Evolutionary conservation across 2,888 invertebrate genomes (phyloP), one percentile per base, ranked within the genome.

Genomic region (Diaperis boleti): DNA sequence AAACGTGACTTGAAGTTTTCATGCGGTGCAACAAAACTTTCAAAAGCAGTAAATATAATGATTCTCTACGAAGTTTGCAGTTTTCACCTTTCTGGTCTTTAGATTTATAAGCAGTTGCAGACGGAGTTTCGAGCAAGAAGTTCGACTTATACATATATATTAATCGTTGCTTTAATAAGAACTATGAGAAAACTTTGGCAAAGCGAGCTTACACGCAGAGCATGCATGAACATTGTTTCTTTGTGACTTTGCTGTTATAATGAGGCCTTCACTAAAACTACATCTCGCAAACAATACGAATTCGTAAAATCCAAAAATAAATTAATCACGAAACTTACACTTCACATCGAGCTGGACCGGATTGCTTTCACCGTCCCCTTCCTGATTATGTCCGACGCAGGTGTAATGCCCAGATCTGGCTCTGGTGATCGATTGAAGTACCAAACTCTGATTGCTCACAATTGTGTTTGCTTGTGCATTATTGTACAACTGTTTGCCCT

Each of bases 281-380:
- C n/a, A n/a, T n/a, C n/a, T n/a, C n/a, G n/a, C n/a, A n/a, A n/a
- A n/a, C n/a, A n/a, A n/a, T n/a, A n/a, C n/a, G n/a, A n/a, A n/a
- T n/a, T n/a, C n/a, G 6, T 20, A 20, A 20, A 20, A 6, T 20
- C 4, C 3, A 20, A 20, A 20, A 20, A 20, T 20, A 31, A 7
- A 7, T 31, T n/a, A 4, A 31, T n/a, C 10, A 6, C 5, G n/a
- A 10, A 8, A 61, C 91, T 91, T 85, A 95, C 95, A 95, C 86
- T 92, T 89, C 63, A 95, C 89, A 81, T 93, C 92, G 71, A 95
- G 83, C 50, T 90, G 88, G 18, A 95, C 90, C 1, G 91, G 87
- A 81, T 95, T 94, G 82, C 94, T 95, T 69, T 92, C 90, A 1
- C 94, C 92, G 70, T 93, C 92, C 37, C 95, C 95, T 80, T 95